These are phyloP conservation scores for Cantharis nigra DNA, from an alignment of 2,888 invertebrate species.

Conservation along the genomic window DNA sequence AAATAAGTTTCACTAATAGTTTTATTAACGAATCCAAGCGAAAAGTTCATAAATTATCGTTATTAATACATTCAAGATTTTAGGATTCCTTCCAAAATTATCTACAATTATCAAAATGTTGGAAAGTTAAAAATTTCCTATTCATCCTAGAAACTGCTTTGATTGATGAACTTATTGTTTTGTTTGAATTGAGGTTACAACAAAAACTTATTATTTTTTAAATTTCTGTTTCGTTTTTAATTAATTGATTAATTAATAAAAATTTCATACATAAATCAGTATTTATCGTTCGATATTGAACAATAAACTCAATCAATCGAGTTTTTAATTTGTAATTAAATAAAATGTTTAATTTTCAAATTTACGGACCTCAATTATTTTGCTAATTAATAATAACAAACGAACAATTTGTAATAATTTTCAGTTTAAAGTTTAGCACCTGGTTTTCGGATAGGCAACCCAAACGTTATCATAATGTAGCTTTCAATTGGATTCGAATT, in stretches of 20 bases:
- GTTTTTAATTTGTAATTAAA: not conserved
- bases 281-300: not conserved
- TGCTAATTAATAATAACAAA: not conserved
- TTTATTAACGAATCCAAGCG: conserved; percentile 1
- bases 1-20: conserved; percentile 10
- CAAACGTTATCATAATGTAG: not conserved
- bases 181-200: not conserved
- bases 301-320: not conserved
- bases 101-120: not conserved
- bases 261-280: too few species aligned
- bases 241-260: not conserved
- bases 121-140: not conserved
- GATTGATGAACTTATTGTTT: not conserved
- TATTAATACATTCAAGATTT: not conserved
- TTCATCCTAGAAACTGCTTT: not conserved
- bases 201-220: not conserved
- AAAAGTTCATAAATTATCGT: not conserved
- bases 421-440: too few species aligned
- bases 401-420: not conserved
- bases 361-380: not conserved
- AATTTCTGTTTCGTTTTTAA: not conserved
- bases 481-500: not conserved
- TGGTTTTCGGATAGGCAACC: not conserved
- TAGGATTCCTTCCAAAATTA: not conserved
- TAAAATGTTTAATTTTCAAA: not conserved